Evolutionary conservation across 1,140 invertebrate genomes (phyloP).

Genomic region (Stenopsyche tienmushanensis): DNA sequence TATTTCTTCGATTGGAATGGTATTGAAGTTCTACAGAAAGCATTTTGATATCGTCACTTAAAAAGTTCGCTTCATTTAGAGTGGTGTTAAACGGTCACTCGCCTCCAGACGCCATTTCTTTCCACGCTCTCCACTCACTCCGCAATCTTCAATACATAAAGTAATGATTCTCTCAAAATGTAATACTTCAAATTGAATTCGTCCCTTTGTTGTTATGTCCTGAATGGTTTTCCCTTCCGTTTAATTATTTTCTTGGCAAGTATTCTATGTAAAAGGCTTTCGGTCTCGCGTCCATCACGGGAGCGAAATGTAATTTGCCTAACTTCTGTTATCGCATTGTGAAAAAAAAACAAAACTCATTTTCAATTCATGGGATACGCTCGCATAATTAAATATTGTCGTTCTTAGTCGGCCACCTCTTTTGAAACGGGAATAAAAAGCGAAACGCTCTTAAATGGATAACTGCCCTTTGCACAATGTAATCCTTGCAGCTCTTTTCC

Average conservation of each 20-base stretch:
- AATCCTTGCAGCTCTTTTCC: neutral
- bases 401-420: constrained; percentile 2
- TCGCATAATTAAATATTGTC: constrained; percentile 26
- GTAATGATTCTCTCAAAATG: constrained; percentile 10
- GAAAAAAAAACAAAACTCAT: constrained; percentile 10
- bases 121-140: neutral
- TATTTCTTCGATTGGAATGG: too few relatives aligned
- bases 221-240: constrained; percentile 21
- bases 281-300: constrained; percentile 14
- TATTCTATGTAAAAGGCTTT: constrained; percentile 18
- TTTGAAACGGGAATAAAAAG: neutral
- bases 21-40: too few relatives aligned
- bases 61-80: too few relatives aligned
- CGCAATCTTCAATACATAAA: neutral
- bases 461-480: neutral
- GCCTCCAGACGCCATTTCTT: neutral
- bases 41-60: too few relatives aligned
- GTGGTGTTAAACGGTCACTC: too few relatives aligned
- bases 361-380: constrained; percentile 20
- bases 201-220: constrained; percentile 22
- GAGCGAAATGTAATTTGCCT: constrained; percentile 23
- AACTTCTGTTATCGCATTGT: constrained; percentile 22
- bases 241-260: constrained; percentile 20
- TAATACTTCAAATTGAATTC: constrained; percentile 21
- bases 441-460: neutral